Evolutionary conservation across 2,797 vertebrate genomes (phyloP), one percentile per base, ranked within the genome.

Genomic region (Molossus molossus): DNA sequence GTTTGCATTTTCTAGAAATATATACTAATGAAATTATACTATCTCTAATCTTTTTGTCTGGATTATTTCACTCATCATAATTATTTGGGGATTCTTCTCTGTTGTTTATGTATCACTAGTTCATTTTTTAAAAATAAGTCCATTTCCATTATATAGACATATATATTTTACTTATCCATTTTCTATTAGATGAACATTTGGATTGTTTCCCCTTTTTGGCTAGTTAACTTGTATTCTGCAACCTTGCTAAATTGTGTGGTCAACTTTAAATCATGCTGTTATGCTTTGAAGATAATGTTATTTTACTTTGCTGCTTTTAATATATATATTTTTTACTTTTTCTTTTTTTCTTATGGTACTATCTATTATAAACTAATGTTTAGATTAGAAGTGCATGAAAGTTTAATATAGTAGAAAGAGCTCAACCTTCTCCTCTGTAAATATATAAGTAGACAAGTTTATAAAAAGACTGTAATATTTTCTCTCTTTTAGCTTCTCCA

Each of bases 281-380:
- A n/a, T 91, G 15, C 12, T 67, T 88, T 88, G 25, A 93, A 90
- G 9, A 53, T 64, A 79, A 80, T 65, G 8, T 58, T 81, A 79
- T 79, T 91, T 37, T 84, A 64, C 8, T 86, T 90, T 85, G 33
- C 62, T 67, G 2, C 8, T 15, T 93, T 73, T 62, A 91, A 21
- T n/a, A 9, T 60, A 33, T 33, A 33, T 33, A 33, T 83, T 89
- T 90, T 87, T 40, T 40, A 64, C 45, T 45, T n/a, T 73, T 72
- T 95, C 3, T 60, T 90, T 72, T 9, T 91, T 88, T 84, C 11
- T 79, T 62, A 79, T 48, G 48, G 17, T 57, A 65, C 40, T 90
- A 58, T 48, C 21, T 69, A 77, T 67, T 60, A 73, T 53, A 65
- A 82, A 50, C 81, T 72, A 48, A 55, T 60, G 3, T 70, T 85